phyloP scores from a whole-genome alignment of 1,140 invertebrate genomes.

The Campoletis sonorensis region DNA sequence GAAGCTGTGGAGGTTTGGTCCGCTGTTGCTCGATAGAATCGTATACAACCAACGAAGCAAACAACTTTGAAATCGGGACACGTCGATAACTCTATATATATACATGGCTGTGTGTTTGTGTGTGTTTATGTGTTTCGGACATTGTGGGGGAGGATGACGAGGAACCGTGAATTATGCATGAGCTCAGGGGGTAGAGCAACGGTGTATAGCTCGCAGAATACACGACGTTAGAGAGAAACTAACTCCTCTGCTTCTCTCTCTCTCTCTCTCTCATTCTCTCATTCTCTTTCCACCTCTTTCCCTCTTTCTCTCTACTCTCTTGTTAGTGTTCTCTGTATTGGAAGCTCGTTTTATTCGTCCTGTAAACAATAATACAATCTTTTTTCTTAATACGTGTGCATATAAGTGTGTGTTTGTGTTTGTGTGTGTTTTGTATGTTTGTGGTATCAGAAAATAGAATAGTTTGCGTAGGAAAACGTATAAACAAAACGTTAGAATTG shows the following conservation, averaged over 20 bases:
- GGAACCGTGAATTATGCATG: slow-evolving; percentile 40
- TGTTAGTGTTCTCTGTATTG: background rate
- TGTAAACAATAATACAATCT: background rate
- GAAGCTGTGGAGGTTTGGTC: background rate
- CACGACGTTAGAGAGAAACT: slow-evolving; percentile 30
- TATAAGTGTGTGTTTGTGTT: background rate
- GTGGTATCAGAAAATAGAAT: background rate
- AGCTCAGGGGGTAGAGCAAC: slow-evolving; percentile 36
- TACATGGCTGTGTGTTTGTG: background rate
- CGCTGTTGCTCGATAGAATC: slow-evolving; percentile 38
- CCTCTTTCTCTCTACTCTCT: background rate
- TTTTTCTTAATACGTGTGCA: background rate
- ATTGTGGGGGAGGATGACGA: slow-evolving; percentile 11
- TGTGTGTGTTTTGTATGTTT: too few relatives aligned
- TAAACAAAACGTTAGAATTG: slow-evolving; percentile 7
- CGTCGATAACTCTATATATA: slow-evolving; percentile 39
- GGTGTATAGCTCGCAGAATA: slow-evolving; percentile 19
- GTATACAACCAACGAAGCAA: slow-evolving; percentile 44
- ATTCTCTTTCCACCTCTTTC: too few relatives aligned
- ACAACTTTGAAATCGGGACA: slow-evolving; percentile 44
- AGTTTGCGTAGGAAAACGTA: background rate
- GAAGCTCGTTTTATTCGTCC: background rate
- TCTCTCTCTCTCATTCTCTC: background rate
- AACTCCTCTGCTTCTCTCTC: background rate
- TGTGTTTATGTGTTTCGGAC: slow-evolving; percentile 16